These are phyloP conservation scores for Raphicerus campestris DNA, from an alignment of 2,113 vertebrate species.

Conservation along the genomic window DNA sequence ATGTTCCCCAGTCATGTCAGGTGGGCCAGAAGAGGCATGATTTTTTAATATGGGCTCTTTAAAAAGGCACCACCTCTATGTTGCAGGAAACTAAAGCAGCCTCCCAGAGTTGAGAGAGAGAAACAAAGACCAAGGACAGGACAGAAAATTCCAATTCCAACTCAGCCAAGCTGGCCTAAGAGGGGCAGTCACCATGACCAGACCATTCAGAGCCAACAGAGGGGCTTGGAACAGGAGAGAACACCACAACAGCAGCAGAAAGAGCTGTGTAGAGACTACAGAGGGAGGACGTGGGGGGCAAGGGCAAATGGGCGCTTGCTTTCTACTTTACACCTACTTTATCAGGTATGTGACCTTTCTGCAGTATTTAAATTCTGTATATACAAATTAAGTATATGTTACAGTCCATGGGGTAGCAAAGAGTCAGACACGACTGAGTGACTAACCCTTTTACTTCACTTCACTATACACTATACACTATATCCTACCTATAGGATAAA, in stretches of 20 bases:
- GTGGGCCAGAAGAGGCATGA: neutral
- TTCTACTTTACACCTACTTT: neutral
- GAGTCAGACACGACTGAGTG: neutral
- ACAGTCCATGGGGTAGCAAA: neutral
- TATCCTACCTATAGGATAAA: neutral
- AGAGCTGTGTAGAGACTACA: neutral
- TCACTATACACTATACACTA: neutral
- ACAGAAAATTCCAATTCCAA: neutral
- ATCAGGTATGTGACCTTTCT: neutral
- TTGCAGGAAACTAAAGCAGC: neutral
- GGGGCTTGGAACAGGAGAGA: neutral
- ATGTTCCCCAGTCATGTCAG: neutral
- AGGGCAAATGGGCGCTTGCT: neutral
- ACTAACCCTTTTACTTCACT: neutral
- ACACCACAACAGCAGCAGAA: neutral
- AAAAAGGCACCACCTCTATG: neutral
- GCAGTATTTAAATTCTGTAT: neutral
- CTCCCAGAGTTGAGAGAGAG: neutral
- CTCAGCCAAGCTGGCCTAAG: neutral
- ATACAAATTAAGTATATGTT: neutral
- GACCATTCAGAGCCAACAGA: neutral
- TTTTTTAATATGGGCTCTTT: neutral
- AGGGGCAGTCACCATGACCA: neutral
- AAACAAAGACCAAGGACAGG: neutral
- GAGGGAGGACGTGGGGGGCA: neutral